Percentiles rank a stretch among this genome's conserved stretches.
Evolutionary conservation across 2,113 vertebrate species (phyloP).

Genomic region (Syngnathus floridae): DNA sequence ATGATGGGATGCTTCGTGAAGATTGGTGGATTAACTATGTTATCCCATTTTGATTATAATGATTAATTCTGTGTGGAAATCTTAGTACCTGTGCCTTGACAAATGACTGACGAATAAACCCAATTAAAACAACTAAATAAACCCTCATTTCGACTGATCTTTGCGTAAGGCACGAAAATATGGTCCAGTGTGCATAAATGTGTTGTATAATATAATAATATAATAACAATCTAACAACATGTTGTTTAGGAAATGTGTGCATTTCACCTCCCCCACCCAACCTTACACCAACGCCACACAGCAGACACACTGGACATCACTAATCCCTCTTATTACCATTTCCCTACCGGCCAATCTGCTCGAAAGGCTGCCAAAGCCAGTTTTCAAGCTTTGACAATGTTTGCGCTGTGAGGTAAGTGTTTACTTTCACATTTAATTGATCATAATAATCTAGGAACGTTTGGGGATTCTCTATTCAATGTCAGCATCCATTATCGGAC

Average conservation of each 20-base stretch:
- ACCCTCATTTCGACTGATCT: too few relatives aligned
- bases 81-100: background rate
- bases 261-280: background rate
- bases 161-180: too few relatives aligned
- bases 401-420: conserved; percentile 37
- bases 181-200: background rate
- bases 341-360: conserved; percentile 31
- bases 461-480: background rate
- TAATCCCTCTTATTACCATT: conserved; percentile 58
- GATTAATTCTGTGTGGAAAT: background rate
- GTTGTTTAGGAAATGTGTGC: conserved; percentile 1
- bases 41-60: background rate
- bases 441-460: background rate
- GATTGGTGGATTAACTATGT: background rate
- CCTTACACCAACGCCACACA: background rate
- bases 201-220: background rate
- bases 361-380: conserved; percentile 3
- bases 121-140: too few relatives aligned
- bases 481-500: background rate
- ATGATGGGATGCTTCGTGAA: background rate
- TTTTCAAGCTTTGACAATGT: conserved; percentile 11
- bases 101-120: background rate
- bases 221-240: background rate
- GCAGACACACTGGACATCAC: conserved; percentile 19
- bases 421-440: background rate